Base-by-base conservation (phyloP, 2,797 vertebrate species). In the Enteromius radiatus region DNA sequence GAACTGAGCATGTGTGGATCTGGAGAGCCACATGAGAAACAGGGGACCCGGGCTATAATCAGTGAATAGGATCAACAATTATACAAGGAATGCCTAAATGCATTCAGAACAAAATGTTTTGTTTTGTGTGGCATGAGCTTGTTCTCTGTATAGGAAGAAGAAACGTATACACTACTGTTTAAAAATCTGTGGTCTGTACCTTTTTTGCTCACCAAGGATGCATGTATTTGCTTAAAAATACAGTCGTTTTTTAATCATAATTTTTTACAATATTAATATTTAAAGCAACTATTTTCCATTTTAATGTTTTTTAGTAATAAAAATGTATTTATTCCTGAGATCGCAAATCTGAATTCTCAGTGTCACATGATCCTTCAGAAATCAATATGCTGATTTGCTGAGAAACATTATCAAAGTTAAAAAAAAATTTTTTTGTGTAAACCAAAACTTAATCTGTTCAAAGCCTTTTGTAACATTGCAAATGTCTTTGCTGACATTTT, bases 41-140 rank as follows among this genome's bases (percentile, higher is more conserved):
- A 54, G 56, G 45, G 43, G 70, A 65, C 45, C 54, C 28, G 0
- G 31, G 45, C 36, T 79, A 73, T 75, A 73, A 80, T 86, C 71
- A 69, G 31, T 81, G 78, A 80, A 68, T 70, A 63, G 65, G 52
- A 76, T 84, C 75, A 85, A 82, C 74, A 69, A 47, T 80, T 87
- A 67, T 61, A 17, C 26, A 64, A 73, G 71, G 56, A 63, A 63
- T 84, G 23, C 26, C 52, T 78, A 54, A 54, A 68, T 81, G 78
- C 19, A 81, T 70, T 61, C 43, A 33, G 26, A 17, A 45, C 75
- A 4, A 64, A 77, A 47, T n/a, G 52, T 61, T 59, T 64, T 47
- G 5, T 0, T 43, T 43, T 77, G 14, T 63, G 38, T 0, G 28
- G 54, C 7, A 14, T 26, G 28, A 38, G 9, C n/a, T 63, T 76